Evolutionary conservation across 1,140 invertebrate genomes (phyloP).

Genomic region (Paraescarpia echinospica): DNA sequence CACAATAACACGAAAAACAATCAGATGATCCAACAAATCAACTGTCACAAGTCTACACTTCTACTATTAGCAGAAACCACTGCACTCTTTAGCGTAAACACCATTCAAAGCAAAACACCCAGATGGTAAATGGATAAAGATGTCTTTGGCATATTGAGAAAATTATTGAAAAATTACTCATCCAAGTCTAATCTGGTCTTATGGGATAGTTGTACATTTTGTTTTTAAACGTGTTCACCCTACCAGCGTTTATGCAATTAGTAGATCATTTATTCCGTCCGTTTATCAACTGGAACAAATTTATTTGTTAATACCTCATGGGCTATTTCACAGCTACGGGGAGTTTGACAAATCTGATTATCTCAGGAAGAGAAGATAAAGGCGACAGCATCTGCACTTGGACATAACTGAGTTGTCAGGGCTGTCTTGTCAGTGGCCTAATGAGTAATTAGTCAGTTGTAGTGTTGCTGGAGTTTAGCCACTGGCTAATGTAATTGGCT

Average conservation of each 20-base stretch:
- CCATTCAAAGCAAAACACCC: not conserved
- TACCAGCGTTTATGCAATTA: not conserved
- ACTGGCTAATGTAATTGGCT: not conserved
- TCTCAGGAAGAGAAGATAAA: not conserved
- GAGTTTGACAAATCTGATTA: not conserved
- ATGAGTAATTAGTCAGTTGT: not conserved
- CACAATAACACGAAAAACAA: too few relatives aligned
- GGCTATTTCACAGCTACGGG: not conserved
- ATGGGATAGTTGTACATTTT: not conserved
- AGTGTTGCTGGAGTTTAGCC: not conserved
- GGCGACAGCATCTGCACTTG: not conserved
- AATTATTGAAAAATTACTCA: not conserved
- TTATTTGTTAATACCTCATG: not conserved
- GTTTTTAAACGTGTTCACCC: not conserved
- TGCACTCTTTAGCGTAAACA: not conserved
- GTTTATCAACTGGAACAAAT: not conserved
- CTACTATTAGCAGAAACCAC: not conserved
- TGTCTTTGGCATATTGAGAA: not conserved
- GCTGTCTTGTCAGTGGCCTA: not conserved
- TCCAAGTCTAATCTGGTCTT: not conserved
- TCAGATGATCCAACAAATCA: not conserved
- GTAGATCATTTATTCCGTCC: not conserved
- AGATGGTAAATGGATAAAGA: not conserved
- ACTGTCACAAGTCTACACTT: not conserved
- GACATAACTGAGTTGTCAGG: not conserved